Percentiles rank a stretch among this genome's conserved stretches.
Conservation (phyloP, 23 tunicate species). For the Ascidia mentula region DNA sequence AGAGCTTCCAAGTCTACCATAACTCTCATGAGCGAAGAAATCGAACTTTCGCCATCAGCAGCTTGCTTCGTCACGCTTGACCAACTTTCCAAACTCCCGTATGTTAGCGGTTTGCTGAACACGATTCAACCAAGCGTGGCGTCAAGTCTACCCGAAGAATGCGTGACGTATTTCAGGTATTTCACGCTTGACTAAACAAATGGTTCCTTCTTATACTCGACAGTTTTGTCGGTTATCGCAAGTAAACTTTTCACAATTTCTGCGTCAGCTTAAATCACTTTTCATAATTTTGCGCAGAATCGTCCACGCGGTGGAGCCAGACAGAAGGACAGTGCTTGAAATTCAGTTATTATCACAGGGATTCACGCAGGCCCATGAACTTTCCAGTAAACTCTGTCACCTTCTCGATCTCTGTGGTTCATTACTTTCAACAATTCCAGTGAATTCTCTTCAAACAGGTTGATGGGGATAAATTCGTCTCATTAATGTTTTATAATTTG, state of each 20-base stretch:
- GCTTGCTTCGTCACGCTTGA: slow-evolving; percentile 85
- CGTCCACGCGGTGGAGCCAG: slow-evolving; percentile 45
- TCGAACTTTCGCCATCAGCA: slow-evolving; percentile 51
- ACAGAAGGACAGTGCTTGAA: slow-evolving; percentile 56
- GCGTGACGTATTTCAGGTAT: slow-evolving; percentile 66
- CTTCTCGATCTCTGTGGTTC: slow-evolving; percentile 53
- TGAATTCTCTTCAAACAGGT: background rate
- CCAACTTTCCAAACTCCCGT: background rate
- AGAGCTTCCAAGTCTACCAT: slow-evolving; percentile 36
- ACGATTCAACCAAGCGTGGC: slow-evolving; percentile 13
- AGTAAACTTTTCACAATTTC: no score
- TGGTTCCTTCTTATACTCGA: background rate
- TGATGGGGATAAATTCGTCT: no score
- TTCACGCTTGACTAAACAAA: background rate
- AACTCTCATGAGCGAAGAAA: slow-evolving; percentile 79
- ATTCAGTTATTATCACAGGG: slow-evolving; percentile 79
- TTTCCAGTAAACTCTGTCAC: slow-evolving; percentile 54
- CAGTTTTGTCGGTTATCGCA: no score
- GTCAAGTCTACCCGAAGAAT: slow-evolving; percentile 43
- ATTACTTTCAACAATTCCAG: slow-evolving; percentile 50
- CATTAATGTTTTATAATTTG: no score
- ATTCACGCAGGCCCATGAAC: slow-evolving; percentile 73
- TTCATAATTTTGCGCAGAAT: slow-evolving; percentile 52
- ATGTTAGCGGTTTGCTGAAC: slow-evolving; percentile 13
- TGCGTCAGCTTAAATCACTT: no score